These are phyloP conservation scores for Lepeophtheirus salmonis DNA, from an alignment of 1,140 invertebrate genomes.

Conservation along the genomic window DNA sequence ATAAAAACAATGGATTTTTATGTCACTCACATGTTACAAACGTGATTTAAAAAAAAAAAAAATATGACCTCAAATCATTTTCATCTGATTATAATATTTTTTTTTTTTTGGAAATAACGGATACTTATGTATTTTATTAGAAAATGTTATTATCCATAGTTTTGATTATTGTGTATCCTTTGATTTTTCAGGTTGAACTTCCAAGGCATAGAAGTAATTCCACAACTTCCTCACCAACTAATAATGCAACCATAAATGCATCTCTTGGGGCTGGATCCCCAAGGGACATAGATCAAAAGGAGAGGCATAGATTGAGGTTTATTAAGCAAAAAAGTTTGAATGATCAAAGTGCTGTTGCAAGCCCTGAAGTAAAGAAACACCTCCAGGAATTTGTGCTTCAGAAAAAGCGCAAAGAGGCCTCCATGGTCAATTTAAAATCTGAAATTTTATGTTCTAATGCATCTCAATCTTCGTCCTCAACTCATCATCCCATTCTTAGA, in stretches of 20 bases:
- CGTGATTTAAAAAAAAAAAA: too few relatives aligned
- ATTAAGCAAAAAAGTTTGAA: slow-evolving; percentile 77
- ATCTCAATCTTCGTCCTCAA: neutral
- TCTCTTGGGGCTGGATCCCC: slow-evolving; percentile 18
- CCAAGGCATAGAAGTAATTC: neutral
- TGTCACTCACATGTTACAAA: too few relatives aligned
- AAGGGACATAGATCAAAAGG: slow-evolving; percentile 40
- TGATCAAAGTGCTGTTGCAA: slow-evolving; percentile 82
- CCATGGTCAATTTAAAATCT: slow-evolving; percentile 19
- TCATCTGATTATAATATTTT: too few relatives aligned
- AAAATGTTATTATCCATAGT: too few relatives aligned
- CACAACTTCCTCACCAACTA: neutral
- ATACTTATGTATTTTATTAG: too few relatives aligned
- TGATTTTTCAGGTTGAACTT: neutral
- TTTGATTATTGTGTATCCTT: too few relatives aligned
- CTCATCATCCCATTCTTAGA: neutral
- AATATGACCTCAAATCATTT: too few relatives aligned
- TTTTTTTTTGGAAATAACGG: too few relatives aligned
- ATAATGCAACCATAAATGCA: neutral
- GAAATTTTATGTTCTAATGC: neutral
- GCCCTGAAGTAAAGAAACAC: slow-evolving; percentile 84
- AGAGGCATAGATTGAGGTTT: slow-evolving; percentile 56
- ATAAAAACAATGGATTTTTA: too few relatives aligned
- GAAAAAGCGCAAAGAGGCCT: slow-evolving; percentile 60
- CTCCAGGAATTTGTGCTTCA: slow-evolving; percentile 75